A percentile compares a stretch with the other conserved stretches of the same genome.
phyloP scores from a whole-genome alignment of 2,888 invertebrate genomes.

The Pristionchus japonicus region DNA sequence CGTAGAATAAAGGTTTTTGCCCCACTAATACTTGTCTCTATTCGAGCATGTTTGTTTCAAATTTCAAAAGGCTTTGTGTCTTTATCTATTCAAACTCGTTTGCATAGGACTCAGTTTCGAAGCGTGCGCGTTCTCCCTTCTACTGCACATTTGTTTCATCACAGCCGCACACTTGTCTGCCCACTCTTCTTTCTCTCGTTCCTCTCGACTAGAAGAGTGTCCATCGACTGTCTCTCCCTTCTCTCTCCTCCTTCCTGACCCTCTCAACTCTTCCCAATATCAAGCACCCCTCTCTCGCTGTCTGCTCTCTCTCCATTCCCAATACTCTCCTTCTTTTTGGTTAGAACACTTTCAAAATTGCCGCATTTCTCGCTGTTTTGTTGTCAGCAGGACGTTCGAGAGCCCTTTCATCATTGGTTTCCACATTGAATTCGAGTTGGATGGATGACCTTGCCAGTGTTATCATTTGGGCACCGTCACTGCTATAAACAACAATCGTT shows the following conservation, averaged over 20 bases:
- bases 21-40: background rate
- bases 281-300: background rate
- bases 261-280: background rate
- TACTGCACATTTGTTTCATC: background rate
- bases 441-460: background rate
- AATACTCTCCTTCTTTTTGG: background rate
- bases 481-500: background rate
- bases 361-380: background rate
- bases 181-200: background rate
- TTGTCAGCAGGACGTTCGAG: background rate
- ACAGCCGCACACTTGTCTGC: background rate
- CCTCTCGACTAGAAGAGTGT: background rate
- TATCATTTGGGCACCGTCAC: background rate
- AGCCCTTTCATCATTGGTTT: background rate
- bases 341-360: slow-evolving; percentile 31
- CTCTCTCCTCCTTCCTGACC: background rate
- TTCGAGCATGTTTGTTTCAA: background rate
- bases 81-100: background rate
- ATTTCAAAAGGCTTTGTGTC: background rate
- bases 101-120: background rate
- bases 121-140: background rate
- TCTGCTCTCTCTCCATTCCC: background rate
- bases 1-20: background rate
- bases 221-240: background rate
- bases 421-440: background rate